Evolutionary conservation across 1,140 invertebrate genomes (phyloP), one percentile per base, ranked within the genome.

Genomic region (Ceratina japonica): DNA sequence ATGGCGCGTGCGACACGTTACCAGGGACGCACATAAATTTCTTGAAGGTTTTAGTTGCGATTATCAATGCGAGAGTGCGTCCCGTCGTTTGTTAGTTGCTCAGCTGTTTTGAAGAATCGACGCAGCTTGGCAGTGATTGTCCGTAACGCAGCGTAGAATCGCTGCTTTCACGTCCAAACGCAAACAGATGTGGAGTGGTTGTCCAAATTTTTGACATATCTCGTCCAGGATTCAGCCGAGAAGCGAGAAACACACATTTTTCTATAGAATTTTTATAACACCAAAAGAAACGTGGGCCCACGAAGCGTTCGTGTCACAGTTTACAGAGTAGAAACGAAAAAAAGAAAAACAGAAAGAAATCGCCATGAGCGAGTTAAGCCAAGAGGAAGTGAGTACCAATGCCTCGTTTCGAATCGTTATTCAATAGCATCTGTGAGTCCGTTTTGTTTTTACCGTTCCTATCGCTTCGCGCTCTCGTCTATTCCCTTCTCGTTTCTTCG

Each of bases 341-440:
- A 70, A 87, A 73, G 37, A 44, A 44, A 44, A 3, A 44, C 37
- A 78, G 71, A 78, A 75, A 63, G 68, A 56, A 66, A 75, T 85
- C 84, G 83, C 72, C 81, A 96, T 96, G 95, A 96, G 95, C 88
- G 95, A 96, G 93, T 91, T 96, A 73, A 95, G 93, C 77, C 95
- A 95, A 86, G 96, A 96, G 91, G 96, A 96, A 94, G 96, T 95
- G 91, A 93, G 92, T 86, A 74, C 70, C 62, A 83, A 65, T 85
- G 20, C 44, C 68, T 37, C 44, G 66, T 80, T 78, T 70, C 75
- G 51, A 68, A 51, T 74, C 61, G 24, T 70, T 75, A 76, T 20
- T 73, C 61, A 64, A 75, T 62, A 70, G 74, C 59, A 27, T 69
- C 65, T 22, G 65, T 51, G 51, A 65, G 16, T 62, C 27, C 51